Conservation (phyloP, 2,797 vertebrate species). For the Spheniscus humboldti region DNA sequence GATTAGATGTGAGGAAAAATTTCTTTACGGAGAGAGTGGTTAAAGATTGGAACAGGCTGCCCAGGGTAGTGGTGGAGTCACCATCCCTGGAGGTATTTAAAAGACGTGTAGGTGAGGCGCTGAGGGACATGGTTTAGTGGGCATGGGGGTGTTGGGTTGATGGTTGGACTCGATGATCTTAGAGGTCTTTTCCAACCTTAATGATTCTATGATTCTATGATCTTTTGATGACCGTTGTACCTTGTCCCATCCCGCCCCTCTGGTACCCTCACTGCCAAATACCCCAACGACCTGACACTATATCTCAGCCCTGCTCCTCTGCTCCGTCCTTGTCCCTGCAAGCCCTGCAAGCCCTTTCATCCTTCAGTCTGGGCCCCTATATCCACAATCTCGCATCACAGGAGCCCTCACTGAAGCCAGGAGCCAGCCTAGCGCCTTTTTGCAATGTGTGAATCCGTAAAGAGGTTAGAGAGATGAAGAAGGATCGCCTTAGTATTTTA, state of each 20-base stretch:
- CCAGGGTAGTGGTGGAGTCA: too few relatives aligned
- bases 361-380: neutral
- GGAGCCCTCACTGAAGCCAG: neutral
- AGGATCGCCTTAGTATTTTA: neutral
- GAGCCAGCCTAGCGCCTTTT: neutral
- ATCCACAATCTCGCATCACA: neutral
- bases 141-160: too few relatives aligned
- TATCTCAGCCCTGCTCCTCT: neutral
- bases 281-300: neutral
- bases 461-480: neutral
- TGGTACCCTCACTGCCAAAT: neutral
- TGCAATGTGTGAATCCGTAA: too few relatives aligned
- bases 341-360: neutral
- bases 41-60: too few relatives aligned
- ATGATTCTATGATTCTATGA: neutral
- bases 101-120: too few relatives aligned
- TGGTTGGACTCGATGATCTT: too few relatives aligned
- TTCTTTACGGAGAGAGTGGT: too few relatives aligned
- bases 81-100: too few relatives aligned
- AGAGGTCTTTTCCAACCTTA: too few relatives aligned
- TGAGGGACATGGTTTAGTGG: too few relatives aligned
- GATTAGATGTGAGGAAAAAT: too few relatives aligned
- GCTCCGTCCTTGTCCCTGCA: neutral
- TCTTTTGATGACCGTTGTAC: neutral
- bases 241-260: neutral